phyloP scores from a whole-genome alignment of 2,888 invertebrate genomes.

The Acleris sparsana region DNA sequence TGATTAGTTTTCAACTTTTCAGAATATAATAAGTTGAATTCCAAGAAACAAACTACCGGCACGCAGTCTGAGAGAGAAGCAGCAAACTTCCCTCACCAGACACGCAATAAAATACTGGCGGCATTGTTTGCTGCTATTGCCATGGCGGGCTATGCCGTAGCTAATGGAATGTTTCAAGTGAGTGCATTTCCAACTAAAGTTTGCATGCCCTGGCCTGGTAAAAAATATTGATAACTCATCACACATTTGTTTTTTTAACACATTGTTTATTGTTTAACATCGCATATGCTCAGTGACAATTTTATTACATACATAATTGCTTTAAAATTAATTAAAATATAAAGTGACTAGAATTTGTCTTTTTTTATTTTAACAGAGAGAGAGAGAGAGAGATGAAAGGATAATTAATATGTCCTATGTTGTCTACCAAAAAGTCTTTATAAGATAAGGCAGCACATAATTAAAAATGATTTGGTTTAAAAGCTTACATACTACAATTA shows the following conservation, averaged over 20 bases:
- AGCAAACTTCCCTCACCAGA: constrained; percentile 86
- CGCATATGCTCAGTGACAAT: background rate
- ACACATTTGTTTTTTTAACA: background rate
- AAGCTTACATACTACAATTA: no score
- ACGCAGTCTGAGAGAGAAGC: constrained; percentile 82
- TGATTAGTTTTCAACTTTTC: constrained; percentile 37
- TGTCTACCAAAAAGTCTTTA: no score
- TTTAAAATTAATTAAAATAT: no score
- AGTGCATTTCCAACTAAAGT: constrained; percentile 39
- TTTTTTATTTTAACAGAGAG: no score
- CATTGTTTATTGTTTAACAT: background rate
- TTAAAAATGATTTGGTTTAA: no score
- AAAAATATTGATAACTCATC: background rate
- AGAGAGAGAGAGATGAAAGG: no score
- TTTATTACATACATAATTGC: no score
- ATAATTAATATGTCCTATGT: no score
- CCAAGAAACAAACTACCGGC: constrained; percentile 71
- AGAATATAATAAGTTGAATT: constrained; percentile 74
- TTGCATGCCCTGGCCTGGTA: background rate
- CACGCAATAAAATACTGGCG: constrained; percentile 87
- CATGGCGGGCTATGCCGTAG: constrained; percentile 88
- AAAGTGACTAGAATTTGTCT: no score
- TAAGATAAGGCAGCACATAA: no score
- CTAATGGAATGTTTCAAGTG: constrained; percentile 87
- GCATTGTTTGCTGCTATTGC: constrained; percentile 86